Percentiles rank a stretch among this genome's conserved stretches.
Conservation (phyloP, 2,888 invertebrate species). For the Melangyna quadrimaculata region DNA sequence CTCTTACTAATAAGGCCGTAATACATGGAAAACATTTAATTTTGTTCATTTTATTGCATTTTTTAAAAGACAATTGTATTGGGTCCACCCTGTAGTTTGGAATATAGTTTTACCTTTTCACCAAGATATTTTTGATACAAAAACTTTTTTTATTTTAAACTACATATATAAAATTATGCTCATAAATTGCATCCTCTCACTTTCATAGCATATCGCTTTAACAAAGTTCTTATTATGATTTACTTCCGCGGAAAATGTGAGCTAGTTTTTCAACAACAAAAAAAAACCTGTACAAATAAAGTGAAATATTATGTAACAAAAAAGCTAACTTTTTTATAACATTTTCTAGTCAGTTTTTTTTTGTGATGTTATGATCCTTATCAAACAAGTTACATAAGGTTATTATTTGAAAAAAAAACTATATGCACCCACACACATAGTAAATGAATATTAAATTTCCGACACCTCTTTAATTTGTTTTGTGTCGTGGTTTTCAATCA, state of each 20-base stretch:
- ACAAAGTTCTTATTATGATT: background rate
- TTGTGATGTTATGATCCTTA: background rate
- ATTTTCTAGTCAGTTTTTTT: background rate
- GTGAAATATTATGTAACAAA: background rate
- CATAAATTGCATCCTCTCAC: background rate
- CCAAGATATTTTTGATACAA: too few species aligned
- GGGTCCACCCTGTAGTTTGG: too few species aligned
- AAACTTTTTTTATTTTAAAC: background rate
- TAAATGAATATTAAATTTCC: conserved; percentile 4
- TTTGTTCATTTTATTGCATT: too few species aligned
- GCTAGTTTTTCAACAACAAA: too few species aligned
- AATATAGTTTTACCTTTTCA: too few species aligned
- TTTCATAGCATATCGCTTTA: background rate
- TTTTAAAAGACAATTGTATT: too few species aligned
- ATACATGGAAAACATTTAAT: too few species aligned
- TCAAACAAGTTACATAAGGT: background rate
- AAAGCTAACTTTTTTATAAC: background rate
- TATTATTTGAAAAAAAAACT: background rate
- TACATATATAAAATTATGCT: background rate
- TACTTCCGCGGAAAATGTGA: background rate
- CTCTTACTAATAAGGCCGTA: too few species aligned
- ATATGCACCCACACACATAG: background rate
- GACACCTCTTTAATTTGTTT: background rate
- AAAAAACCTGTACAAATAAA: too few species aligned
- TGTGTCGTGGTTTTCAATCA: background rate